Evolutionary conservation across 2,113 vertebrate species (phyloP), one percentile per base, ranked within the genome.

Genomic region (Marmota monax): DNA sequence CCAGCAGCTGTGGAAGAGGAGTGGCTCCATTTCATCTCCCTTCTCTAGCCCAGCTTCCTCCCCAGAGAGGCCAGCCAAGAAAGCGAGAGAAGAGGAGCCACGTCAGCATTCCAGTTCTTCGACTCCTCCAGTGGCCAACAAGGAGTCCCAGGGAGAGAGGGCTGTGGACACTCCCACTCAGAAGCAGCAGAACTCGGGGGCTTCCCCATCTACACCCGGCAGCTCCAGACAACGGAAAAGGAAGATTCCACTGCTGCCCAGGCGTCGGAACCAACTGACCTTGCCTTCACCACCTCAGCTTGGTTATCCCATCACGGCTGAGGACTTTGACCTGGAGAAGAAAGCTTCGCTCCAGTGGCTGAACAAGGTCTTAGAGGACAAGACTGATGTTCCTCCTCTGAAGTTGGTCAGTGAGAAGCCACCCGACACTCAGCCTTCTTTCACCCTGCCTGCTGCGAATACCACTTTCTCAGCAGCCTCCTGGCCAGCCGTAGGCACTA

Each of bases 241-340:
- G 12, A 99, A 99, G 98, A 99, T 99, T 94, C 99, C 98, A 20
- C 95, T 99, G 93, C 98, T 99, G 84, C 98, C 99, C 48, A 97
- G 98, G 32, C 98, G 97, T 22, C 98, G 98, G 5, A 99, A 99
- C 85, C 98, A 98, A 39, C 99, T 99, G 91, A 98, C 98, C 23
- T 97, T 99, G 99, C 99, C 99, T 7, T 99, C 99, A 0, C 99
- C 99, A 0, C 99, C 99, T 69, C 99, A 99, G 96, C 98, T 99
- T 39, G 99, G 99, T 53, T 99, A 99, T 96, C 98, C 98, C 0
- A 92, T 99, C 97, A 99, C 99, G 1, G 99, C 98, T 0, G 99
- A 99, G 93, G 99, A 99, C 97, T 96, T 99, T 22, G 99, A 99
- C 2, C 98, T 99, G 37, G 99, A 99, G 98, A 99, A 99, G 97